phyloP scores from a whole-genome alignment of 2,888 invertebrate species.

The Caenorhabditis becei region DNA sequence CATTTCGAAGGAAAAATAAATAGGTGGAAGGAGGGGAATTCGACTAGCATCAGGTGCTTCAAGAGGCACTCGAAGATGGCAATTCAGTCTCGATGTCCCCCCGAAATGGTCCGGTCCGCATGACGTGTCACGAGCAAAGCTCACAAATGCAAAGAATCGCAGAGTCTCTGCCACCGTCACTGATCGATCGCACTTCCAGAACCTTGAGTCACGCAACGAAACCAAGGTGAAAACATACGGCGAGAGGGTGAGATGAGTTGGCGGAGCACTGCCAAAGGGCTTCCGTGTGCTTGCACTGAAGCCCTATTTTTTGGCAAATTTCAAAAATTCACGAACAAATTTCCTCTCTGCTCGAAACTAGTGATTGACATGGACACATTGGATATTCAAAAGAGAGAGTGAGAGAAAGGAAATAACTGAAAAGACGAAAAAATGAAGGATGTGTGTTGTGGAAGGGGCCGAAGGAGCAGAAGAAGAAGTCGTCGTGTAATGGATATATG shows the following conservation, averaged over 20 bases:
- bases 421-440: conserved; percentile 30
- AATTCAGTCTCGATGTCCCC: background rate
- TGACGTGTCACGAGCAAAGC: conserved; percentile 18
- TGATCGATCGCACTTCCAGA: conserved; percentile 10
- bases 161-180: conserved; percentile 11
- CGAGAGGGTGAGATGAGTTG: conserved; percentile 2
- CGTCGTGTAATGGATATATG: conserved; percentile 56
- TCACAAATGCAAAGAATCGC: conserved; percentile 41
- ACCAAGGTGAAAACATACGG: background rate
- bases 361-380: conserved; percentile 12
- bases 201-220: conserved; percentile 7
- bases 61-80: background rate
- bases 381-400: conserved; percentile 31
- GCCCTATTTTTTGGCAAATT: conserved; percentile 12
- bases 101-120: background rate
- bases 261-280: conserved; percentile 6
- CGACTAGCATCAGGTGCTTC: background rate
- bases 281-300: conserved; percentile 9
- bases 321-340: conserved; percentile 13
- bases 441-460: conserved; percentile 31
- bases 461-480: conserved; percentile 17
- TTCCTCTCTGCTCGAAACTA: background rate
- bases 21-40: background rate
- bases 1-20: background rate
- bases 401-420: conserved; percentile 13